Evolutionary conservation across 2,888 invertebrate species (phyloP).

Genomic region (Rhimphoctona megacephalus): DNA sequence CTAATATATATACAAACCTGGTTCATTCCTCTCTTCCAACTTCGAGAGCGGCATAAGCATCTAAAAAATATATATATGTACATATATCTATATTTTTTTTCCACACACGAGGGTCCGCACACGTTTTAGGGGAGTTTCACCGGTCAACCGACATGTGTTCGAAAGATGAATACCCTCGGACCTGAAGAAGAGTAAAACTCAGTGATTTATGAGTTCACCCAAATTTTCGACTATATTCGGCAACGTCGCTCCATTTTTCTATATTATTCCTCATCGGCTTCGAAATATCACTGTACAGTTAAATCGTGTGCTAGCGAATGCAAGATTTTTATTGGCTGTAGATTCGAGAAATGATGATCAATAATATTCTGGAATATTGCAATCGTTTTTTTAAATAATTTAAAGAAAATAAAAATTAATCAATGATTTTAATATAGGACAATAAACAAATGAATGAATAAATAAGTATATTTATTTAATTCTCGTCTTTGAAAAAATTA

Average conservation of each 20-base stretch:
- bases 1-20: slow-evolving; percentile 35
- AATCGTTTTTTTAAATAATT: background rate
- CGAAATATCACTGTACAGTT: slow-evolving; percentile 21
- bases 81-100: slow-evolving; percentile 66
- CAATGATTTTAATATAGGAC: too few species aligned
- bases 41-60: slow-evolving; percentile 14
- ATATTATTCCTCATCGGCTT: slow-evolving; percentile 1
- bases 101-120: slow-evolving; percentile 76
- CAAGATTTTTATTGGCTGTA: background rate
- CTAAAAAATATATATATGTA: slow-evolving; percentile 7
- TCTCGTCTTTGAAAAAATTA: too few species aligned
- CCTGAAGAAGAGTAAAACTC: slow-evolving; percentile 43
- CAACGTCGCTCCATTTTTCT: slow-evolving; percentile 4
- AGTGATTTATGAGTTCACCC: slow-evolving; percentile 76
- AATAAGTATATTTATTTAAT: too few species aligned
- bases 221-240: slow-evolving; percentile 63
- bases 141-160: slow-evolving; percentile 62
- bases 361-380: background rate
- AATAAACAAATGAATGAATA: too few species aligned
- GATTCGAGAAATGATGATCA: background rate
- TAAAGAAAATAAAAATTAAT: too few species aligned
- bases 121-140: slow-evolving; percentile 63
- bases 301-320: background rate
- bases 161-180: slow-evolving; percentile 65
- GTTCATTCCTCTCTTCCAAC: slow-evolving; percentile 34